Conservation (phyloP, 2,113 vertebrate species). For the Lepus europaeus region DNA sequence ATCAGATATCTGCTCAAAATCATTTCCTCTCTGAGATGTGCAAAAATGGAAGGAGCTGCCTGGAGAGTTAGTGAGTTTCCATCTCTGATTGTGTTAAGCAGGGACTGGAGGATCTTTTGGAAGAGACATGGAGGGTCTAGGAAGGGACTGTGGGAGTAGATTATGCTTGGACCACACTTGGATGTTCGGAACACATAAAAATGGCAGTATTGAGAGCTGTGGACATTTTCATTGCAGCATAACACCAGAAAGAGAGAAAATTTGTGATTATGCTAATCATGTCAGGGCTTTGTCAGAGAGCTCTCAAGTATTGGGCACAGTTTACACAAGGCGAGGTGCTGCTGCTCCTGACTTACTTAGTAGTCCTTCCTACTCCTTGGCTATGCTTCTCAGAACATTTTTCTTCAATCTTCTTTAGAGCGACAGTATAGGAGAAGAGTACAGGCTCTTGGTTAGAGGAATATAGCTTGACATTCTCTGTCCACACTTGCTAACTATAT, state of each 20-base stretch:
- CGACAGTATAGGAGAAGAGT: neutral
- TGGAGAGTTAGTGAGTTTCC: too few species aligned
- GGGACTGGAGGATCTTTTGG: neutral
- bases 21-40: neutral
- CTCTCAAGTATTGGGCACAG: neutral
- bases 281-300: neutral
- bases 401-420: slow-evolving; percentile 25
- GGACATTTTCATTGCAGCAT: neutral
- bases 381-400: neutral
- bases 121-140: neutral
- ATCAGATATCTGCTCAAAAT: neutral
- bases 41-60: neutral
- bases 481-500: neutral
- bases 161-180: neutral
- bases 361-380: neutral
- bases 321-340: neutral
- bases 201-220: neutral
- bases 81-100: rapidly evolving
- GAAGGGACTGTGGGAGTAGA: neutral
- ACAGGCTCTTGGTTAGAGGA: neutral
- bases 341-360: neutral
- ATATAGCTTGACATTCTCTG: neutral
- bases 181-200: neutral
- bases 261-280: neutral
- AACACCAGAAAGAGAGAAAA: neutral